phyloP scores from a whole-genome alignment of 2,888 invertebrate species.

The Pseudococcus viburni region DNA sequence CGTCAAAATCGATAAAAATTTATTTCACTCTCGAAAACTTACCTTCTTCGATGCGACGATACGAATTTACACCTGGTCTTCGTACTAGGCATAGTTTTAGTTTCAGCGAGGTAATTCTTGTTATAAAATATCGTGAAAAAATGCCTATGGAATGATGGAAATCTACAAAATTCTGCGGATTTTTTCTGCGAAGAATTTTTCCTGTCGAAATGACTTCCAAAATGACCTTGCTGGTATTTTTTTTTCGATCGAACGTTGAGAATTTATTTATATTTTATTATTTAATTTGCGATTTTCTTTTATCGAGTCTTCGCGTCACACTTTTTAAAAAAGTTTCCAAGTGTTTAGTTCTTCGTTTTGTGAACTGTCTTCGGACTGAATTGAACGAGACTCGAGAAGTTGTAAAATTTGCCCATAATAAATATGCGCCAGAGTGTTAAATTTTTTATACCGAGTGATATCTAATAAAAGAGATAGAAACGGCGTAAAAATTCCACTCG shows the following conservation, averaged over 20 bases:
- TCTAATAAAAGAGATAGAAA: neutral
- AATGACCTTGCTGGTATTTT: neutral
- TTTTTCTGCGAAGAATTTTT: neutral
- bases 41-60: neutral
- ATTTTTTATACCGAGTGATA: neutral
- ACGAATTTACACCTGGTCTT: conserved; percentile 6
- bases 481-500: neutral
- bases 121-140: neutral
- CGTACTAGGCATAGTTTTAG: neutral
- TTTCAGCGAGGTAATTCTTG: neutral
- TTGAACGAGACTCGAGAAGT: neutral
- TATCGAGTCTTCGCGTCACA: too few relatives aligned
- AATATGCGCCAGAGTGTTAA: conserved; percentile 1
- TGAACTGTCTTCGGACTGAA: neutral
- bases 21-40: neutral
- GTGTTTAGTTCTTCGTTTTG: neutral
- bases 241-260: neutral
- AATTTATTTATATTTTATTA: neutral
- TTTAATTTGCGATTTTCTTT: neutral
- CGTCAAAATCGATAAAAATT: conserved; percentile 24
- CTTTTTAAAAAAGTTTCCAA: neutral
- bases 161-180: neutral
- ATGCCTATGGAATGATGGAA: neutral
- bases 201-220: neutral
- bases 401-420: neutral